A percentile compares a stretch with the other conserved stretches of the same genome.
Conservation (phyloP, 2,888 invertebrate species). For the Athalia rosae region DNA sequence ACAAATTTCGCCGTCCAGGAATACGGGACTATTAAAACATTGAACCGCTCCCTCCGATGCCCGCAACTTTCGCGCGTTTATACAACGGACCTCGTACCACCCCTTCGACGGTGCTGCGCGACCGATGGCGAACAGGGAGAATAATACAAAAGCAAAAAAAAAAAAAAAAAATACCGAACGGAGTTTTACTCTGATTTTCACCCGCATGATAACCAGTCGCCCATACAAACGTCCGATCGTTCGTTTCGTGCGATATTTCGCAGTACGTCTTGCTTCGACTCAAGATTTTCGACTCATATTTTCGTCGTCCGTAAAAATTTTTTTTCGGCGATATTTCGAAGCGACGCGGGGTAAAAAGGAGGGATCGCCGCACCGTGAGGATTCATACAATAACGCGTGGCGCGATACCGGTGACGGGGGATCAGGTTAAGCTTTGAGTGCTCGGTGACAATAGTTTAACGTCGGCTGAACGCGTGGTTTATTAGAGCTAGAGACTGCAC, state of each 20-base stretch:
- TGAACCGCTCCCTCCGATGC: neutral
- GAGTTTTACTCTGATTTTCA: neutral
- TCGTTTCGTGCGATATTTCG: neutral
- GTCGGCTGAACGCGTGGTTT: conserved; percentile 64
- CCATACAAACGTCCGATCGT: neutral
- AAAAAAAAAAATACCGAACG: neutral
- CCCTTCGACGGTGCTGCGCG: no score
- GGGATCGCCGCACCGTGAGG: no score
- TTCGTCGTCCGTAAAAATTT: no score
- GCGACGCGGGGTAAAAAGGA: no score
- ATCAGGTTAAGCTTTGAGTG: no score
- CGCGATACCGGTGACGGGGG: no score
- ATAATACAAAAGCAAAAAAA: neutral
- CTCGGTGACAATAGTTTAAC: conserved; percentile 58
- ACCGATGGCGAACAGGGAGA: no score
- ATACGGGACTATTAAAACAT: conserved; percentile 31
- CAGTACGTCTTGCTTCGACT: no score
- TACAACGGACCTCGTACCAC: conserved; percentile 1
- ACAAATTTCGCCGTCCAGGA: neutral
- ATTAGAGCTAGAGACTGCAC: conserved; percentile 65
- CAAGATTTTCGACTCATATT: no score
- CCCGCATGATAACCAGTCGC: no score
- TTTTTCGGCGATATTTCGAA: no score
- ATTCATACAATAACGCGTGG: no score
- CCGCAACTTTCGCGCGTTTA: neutral